Percentiles rank a stretch among this genome's conserved stretches.
Evolutionary conservation across 2,113 vertebrate genomes (phyloP).

Genomic region (Laticauda laticaudata): DNA sequence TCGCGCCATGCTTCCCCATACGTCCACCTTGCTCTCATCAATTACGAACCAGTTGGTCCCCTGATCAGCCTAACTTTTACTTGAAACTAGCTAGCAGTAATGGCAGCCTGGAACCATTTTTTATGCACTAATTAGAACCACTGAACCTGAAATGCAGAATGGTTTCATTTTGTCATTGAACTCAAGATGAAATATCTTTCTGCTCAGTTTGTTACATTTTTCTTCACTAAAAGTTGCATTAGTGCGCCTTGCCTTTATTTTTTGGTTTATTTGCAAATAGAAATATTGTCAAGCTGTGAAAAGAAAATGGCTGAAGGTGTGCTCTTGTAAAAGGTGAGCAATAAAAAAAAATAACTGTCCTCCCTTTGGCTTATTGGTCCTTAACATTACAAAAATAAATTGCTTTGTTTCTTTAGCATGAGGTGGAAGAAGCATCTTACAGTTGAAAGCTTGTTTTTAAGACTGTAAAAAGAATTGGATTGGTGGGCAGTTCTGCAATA

Average conservation of each 20-base stretch:
- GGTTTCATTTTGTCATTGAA: conserved; percentile 37
- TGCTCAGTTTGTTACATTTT: conserved; percentile 73
- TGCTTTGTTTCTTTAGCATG: conserved; percentile 6
- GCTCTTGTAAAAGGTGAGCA: conserved; percentile 86
- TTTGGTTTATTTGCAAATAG: conserved; percentile 62
- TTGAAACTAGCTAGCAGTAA: conserved; percentile 74
- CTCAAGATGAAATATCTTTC: conserved; percentile 74
- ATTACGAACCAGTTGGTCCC: conserved; percentile 71
- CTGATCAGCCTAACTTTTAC: conserved; percentile 70
- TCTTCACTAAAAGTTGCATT: conserved; percentile 71
- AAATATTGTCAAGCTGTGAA: conserved; percentile 82
- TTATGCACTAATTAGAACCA: conserved; percentile 73
- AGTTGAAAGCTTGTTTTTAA: background rate
- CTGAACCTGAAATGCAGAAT: conserved; percentile 68
- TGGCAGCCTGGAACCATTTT: conserved; percentile 65
- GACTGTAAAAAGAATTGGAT: background rate
- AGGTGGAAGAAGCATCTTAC: background rate
- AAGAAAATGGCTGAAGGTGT: conserved; percentile 84
- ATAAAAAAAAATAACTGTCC: conserved; percentile 80
- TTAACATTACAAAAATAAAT: conserved; percentile 24
- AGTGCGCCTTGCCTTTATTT: conserved; percentile 77
- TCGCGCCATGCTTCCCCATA: conserved; percentile 74
- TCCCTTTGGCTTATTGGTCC: conserved; percentile 57
- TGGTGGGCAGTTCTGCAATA: background rate
- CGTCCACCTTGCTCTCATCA: conserved; percentile 73